Evolutionary conservation across 2,888 invertebrate genomes (phyloP).

Genomic region (Drepanosiphum platanoidis): DNA sequence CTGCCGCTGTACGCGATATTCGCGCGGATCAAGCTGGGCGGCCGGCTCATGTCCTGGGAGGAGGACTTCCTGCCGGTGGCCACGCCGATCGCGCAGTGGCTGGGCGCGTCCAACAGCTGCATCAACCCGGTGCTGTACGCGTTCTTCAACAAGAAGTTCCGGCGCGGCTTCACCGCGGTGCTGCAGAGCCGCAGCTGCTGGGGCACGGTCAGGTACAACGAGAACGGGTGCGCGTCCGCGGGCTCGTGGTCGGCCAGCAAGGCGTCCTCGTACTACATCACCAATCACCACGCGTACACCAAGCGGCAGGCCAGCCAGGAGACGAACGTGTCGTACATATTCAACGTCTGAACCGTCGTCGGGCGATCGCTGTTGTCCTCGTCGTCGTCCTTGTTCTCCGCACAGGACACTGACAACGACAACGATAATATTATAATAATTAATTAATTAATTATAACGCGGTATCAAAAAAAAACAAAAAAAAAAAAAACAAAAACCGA

Average conservation of each 20-base stretch:
- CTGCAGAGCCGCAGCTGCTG: slow-evolving; percentile 87
- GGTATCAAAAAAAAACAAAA: too few species aligned
- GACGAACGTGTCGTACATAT: slow-evolving; percentile 73
- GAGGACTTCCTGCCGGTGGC: slow-evolving; percentile 82
- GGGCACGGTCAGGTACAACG: slow-evolving; percentile 85
- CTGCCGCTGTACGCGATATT: slow-evolving; percentile 90
- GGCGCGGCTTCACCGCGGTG: slow-evolving; percentile 88
- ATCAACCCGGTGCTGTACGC: slow-evolving; percentile 93
- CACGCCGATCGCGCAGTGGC: slow-evolving; percentile 90
- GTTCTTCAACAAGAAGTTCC: slow-evolving; percentile 93
- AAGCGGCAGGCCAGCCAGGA: slow-evolving; percentile 70
- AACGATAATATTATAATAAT: background rate
- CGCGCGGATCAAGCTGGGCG: slow-evolving; percentile 85
- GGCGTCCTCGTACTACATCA: slow-evolving; percentile 84
- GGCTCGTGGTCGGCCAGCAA: slow-evolving; percentile 82
- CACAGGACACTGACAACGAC: background rate
- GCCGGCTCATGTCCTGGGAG: slow-evolving; percentile 79
- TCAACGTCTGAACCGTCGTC: slow-evolving; percentile 68
- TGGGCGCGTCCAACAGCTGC: slow-evolving; percentile 93
- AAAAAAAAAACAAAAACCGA: too few species aligned
- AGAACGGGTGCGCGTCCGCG: slow-evolving; percentile 79
- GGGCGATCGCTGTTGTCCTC: background rate
- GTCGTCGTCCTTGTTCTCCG: background rate
- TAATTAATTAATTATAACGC: too few species aligned
- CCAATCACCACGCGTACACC: slow-evolving; percentile 67